Evolutionary conservation across 2,113 vertebrate species (phyloP), one percentile per base, ranked within the genome.

Genomic region (Psophia crepitans): DNA sequence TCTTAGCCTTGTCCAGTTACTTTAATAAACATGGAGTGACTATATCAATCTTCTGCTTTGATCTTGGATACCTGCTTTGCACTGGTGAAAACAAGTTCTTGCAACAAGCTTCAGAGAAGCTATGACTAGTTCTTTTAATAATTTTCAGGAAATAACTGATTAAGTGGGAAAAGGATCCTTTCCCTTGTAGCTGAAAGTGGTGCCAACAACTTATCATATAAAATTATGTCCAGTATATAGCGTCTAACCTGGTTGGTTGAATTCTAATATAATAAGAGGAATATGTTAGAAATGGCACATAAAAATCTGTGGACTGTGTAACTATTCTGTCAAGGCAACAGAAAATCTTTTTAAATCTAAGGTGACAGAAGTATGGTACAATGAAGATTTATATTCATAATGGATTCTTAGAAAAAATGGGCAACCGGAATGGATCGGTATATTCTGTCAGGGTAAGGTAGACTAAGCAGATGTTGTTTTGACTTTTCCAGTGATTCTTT

Each of bases 281-380:
- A 96, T 89, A 78, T 56, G 53, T 92, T 93, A 71, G 58, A 84
- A 91, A 79, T 80, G 68, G 26, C 37, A 69, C 37, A 77, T 83
- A 85, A 95, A 96, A 96, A 83, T 86, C 96, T 82, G 48, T 92
- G 81, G 78, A 79, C 51, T 96, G 43, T 93, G 84, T 83, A 96
- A 87, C 46, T 97, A 83, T 93, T 93, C 49, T 85, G 78, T 81
- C 93, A 95, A 95, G 66, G 57, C 49, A 88, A 81, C 23, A 93
- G 77, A 75, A 84, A 85, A 83, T 88, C 56, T 69, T 84, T 68
- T 78, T 69, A 94, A 96, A 96, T 86, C 48, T 54, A 91, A 84
- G 86, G 14, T 44, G 48, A 79, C 37, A 41, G 46, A 83, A 84
- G 33, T 92, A 79, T 69, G 48, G 58, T 54, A 71, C 53, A 69